Evolutionary conservation across 2,797 vertebrate genomes (phyloP).

Genomic region (Typhlichthys eigenmanni): DNA sequence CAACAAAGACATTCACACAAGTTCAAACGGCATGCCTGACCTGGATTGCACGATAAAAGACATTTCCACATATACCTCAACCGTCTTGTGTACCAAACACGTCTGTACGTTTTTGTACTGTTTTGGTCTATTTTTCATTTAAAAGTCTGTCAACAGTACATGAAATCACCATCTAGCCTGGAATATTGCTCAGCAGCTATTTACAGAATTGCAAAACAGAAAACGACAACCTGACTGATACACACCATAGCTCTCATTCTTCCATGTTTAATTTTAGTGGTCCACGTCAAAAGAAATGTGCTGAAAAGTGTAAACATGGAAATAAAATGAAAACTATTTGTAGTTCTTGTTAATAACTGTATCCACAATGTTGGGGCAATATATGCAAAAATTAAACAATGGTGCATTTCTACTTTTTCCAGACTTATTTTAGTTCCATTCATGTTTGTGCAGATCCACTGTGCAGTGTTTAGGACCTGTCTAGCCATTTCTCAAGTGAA

Average conservation of each 20-base stretch:
- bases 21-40: conserved; percentile 53
- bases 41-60: conserved; percentile 37
- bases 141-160: conserved; percentile 52
- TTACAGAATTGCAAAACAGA: conserved; percentile 73
- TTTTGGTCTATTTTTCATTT: conserved; percentile 17
- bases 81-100: conserved; percentile 41
- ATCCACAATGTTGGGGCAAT: conserved; percentile 40
- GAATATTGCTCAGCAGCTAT: conserved; percentile 79
- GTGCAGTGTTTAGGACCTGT: conserved; percentile 51
- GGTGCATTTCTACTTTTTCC: conserved; percentile 59
- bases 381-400: conserved; percentile 62
- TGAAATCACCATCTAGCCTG: conserved; percentile 71
- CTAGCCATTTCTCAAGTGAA: conserved; percentile 70
- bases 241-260: conserved; percentile 66
- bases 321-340: conserved; percentile 54
- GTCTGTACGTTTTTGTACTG: conserved; percentile 9
- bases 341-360: conserved; percentile 41
- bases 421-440: conserved; percentile 49
- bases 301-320: conserved; percentile 76
- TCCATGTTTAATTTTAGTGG: conserved; percentile 74
- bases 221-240: conserved; percentile 60
- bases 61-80: conserved; percentile 35
- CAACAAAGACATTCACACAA: conserved; percentile 38
- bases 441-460: conserved; percentile 64
- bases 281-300: conserved; percentile 70